These are phyloP conservation scores for Cheilosia soror DNA, from an alignment of 2,888 invertebrate genomes.

Conservation along the genomic window DNA sequence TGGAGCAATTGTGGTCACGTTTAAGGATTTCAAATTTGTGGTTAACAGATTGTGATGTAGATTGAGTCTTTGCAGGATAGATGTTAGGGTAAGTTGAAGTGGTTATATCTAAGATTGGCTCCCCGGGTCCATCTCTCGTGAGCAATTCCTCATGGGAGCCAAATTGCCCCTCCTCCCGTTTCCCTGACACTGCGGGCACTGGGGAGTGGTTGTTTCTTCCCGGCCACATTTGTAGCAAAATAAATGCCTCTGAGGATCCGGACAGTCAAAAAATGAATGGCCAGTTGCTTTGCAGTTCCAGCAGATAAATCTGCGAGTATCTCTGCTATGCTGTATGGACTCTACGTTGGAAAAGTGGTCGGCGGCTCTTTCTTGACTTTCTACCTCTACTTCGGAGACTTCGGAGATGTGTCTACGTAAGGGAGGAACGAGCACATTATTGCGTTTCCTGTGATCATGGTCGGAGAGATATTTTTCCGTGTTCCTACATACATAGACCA, in stretches of 20 bases:
- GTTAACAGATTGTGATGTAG: not conserved
- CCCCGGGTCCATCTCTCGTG: not conserved
- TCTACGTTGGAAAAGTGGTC: not conserved
- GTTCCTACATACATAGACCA: constrained; percentile 2
- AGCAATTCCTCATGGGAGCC: not conserved
- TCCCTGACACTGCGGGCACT: not conserved
- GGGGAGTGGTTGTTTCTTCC: no score
- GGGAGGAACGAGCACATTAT: not conserved
- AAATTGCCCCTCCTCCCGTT: not conserved
- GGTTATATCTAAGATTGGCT: not conserved
- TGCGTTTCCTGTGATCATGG: not conserved
- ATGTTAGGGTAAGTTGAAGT: not conserved
- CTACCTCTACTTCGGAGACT: not conserved
- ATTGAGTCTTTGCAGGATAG: not conserved
- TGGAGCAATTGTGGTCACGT: no score
- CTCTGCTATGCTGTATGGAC: not conserved
- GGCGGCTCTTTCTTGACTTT: not conserved
- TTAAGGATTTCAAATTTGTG: no score
- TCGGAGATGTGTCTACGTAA: not conserved
- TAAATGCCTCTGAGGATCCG: not conserved
- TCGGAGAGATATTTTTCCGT: not conserved
- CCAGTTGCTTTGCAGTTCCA: not conserved
- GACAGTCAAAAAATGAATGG: not conserved
- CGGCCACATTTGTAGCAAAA: not conserved
- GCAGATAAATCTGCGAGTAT: not conserved